A percentile compares a stretch with the other conserved stretches of the same genome.
phyloP scores from a whole-genome alignment of 2,888 invertebrate species.

The Apodemia zela region DNA sequence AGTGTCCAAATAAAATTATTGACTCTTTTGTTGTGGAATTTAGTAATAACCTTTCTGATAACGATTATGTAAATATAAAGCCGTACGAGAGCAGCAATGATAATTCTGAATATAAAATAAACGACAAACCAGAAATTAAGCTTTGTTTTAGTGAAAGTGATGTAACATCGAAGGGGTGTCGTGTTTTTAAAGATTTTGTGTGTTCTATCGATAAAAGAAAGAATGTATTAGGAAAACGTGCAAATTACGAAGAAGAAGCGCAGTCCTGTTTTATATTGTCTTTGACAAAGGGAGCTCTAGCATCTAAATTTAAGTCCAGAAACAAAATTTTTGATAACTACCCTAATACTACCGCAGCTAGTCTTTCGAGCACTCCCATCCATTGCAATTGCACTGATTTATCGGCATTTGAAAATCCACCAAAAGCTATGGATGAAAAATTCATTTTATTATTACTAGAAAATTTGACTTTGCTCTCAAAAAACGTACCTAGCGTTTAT shows the following conservation, averaged over 20 bases:
- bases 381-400: slow-evolving; percentile 19
- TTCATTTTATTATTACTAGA: slow-evolving; percentile 59
- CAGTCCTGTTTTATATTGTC: slow-evolving; percentile 51
- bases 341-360: slow-evolving; percentile 15
- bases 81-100: slow-evolving; percentile 25
- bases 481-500: slow-evolving; percentile 39
- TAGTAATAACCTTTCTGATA: not conserved
- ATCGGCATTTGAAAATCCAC: slow-evolving; percentile 23
- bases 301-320: slow-evolving; percentile 25
- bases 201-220: not conserved
- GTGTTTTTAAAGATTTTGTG: slow-evolving; percentile 1
- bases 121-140: slow-evolving; percentile 37
- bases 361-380: not conserved
- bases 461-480: slow-evolving; percentile 53
- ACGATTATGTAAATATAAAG: slow-evolving; percentile 23
- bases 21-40: not conserved
- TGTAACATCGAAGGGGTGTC: slow-evolving; percentile 46
- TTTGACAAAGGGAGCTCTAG: slow-evolving; percentile 39
- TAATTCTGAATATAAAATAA: slow-evolving; percentile 19
- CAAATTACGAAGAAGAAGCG: slow-evolving; percentile 35
- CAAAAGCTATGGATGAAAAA: slow-evolving; percentile 55
- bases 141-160: slow-evolving; percentile 47
- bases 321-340: slow-evolving; percentile 34
- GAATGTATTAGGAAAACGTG: not conserved
- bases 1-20: not conserved